These are phyloP conservation scores for Drosophila navojoa DNA, from an alignment of 1,140 invertebrate genomes.

Conservation along the genomic window DNA sequence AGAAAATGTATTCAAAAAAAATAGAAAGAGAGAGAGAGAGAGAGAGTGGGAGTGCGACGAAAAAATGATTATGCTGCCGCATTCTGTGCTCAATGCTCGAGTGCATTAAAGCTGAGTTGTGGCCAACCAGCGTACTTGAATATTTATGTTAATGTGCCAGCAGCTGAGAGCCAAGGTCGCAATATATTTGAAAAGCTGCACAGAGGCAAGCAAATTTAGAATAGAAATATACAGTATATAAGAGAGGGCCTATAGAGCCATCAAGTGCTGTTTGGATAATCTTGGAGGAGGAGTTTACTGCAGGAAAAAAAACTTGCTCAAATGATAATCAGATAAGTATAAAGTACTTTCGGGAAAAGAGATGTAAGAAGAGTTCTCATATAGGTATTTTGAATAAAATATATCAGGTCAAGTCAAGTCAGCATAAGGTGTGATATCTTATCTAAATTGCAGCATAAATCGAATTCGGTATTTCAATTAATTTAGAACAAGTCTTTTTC, in stretches of 20 bases:
- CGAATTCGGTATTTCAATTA: neutral
- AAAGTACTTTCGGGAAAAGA: too few species aligned
- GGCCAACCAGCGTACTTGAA: constrained; percentile 8
- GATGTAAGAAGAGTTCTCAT: too few species aligned
- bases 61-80: constrained; percentile 6
- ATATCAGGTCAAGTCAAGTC: too few species aligned
- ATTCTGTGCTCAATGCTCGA: constrained; percentile 16
- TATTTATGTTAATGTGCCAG: constrained; percentile 35
- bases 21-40: neutral
- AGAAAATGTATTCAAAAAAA: constrained; percentile 11
- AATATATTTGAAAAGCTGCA: constrained; percentile 1
- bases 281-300: too few species aligned
- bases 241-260: neutral
- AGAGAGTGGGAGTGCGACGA: neutral
- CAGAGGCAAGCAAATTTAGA: neutral
- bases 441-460: too few species aligned
- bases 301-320: too few species aligned
- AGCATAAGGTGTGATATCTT: too few species aligned
- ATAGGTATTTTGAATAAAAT: too few species aligned
- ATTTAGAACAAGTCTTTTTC: neutral
- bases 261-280: too few species aligned
- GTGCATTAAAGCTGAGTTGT: constrained; percentile 20
- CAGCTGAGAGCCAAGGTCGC: constrained; percentile 25
- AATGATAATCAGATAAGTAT: too few species aligned
- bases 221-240: neutral